phyloP scores from a whole-genome alignment of 2,888 invertebrate genomes.

The Dendrolimus houi region DNA sequence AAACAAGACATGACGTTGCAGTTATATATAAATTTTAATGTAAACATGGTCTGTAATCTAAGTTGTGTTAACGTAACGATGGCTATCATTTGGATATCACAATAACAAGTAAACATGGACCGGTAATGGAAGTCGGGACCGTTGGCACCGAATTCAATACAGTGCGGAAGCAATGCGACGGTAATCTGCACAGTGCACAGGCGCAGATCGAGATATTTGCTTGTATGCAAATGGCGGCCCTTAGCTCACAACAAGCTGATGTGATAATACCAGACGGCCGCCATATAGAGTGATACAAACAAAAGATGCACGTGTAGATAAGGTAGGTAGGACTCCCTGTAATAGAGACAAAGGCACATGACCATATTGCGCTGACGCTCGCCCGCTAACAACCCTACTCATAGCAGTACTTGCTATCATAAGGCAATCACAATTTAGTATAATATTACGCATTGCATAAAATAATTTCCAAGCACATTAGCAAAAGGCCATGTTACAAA shows the following conservation, averaged over 20 bases:
- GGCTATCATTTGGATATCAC: constrained; percentile 64
- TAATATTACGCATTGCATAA: constrained; percentile 21
- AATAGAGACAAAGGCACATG: constrained; percentile 68
- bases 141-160: constrained; percentile 64
- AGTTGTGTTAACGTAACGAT: constrained; percentile 32
- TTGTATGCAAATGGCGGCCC: constrained; percentile 70
- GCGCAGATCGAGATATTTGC: constrained; percentile 65
- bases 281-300: constrained; percentile 70
- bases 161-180: constrained; percentile 59
- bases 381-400: constrained; percentile 17
- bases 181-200: constrained; percentile 55
- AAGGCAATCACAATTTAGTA: constrained; percentile 23
- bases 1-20: too few relatives aligned
- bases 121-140: constrained; percentile 52
- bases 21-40: neutral
- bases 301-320: constrained; percentile 68
- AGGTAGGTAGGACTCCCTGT: constrained; percentile 44
- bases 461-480: too few relatives aligned
- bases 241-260: constrained; percentile 61
- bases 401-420: constrained; percentile 17
- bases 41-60: neutral
- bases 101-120: constrained; percentile 63
- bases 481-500: neutral
- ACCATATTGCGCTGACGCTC: constrained; percentile 35
- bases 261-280: constrained; percentile 64